These are phyloP conservation scores for Microtus richardsoni DNA, from an alignment of 2,113 vertebrate species.

Conservation along the genomic window DNA sequence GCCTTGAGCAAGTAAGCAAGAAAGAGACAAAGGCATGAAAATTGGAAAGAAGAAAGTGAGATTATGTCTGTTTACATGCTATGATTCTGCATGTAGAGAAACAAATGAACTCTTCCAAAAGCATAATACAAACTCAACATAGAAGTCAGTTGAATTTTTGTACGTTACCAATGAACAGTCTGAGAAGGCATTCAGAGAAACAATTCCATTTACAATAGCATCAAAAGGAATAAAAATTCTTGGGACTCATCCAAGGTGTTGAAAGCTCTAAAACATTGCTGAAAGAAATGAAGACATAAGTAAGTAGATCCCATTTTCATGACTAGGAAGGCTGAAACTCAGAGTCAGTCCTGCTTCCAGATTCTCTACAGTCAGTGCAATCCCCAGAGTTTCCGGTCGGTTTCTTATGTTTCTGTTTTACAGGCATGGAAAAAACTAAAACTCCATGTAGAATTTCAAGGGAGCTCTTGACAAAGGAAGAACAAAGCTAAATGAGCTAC, in stretches of 20 bases:
- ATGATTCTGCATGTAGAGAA: neutral
- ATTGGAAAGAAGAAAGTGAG: neutral
- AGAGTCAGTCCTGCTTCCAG: neutral
- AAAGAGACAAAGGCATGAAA: neutral
- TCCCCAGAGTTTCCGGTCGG: neutral
- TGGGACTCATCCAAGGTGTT: neutral
- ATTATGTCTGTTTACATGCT: neutral
- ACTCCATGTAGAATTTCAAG: neutral
- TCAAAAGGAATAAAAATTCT: neutral
- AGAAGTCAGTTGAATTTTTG: neutral
- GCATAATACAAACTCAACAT: neutral
- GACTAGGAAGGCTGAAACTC: neutral
- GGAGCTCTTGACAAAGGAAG: neutral
- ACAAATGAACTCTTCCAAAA: neutral
- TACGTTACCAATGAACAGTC: neutral
- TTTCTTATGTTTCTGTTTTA: neutral
- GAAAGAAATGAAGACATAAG: neutral
- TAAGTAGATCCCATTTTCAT: neutral
- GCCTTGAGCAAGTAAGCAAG: neutral
- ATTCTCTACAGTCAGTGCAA: neutral
- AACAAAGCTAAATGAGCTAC: neutral
- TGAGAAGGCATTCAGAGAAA: neutral
- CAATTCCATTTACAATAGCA: neutral
- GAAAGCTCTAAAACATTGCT: neutral
- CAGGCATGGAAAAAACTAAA: neutral